Evolutionary conservation across 2,797 vertebrate species (phyloP), one percentile per base, ranked within the genome.

Genomic region (Serranus cabrilla): DNA sequence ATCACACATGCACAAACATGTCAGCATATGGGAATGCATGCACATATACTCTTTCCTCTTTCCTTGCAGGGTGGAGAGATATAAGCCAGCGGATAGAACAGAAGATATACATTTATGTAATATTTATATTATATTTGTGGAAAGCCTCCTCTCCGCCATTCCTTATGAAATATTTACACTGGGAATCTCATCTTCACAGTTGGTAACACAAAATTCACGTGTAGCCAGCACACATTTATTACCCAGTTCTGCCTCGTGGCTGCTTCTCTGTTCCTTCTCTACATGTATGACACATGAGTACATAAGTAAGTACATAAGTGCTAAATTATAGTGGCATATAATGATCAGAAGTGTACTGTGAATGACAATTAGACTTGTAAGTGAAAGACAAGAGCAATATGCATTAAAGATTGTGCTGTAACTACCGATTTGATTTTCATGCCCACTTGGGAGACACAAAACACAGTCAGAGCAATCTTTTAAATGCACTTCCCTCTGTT

Each of bases 161-260:
- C 31, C 59, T 86, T 74, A 87, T 93, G 76, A 91, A 91, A 91
- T 90, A 91, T 91, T 91, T 78, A 93, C 75, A 80, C 21, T 37
- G 16, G 42, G 50, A 81, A 72, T 76, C 83, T 83, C 83, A 74
- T 85, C 74, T 67, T 74, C 70, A 59, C 61, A 54, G 42, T 49
- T 1, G 4, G 43, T 25, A 61, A 47, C 50, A 42, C 43, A 70
- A 64, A 72, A 82, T 77, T 49, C 57, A 59, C 20, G 14, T 75
- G 63, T 18, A 65, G 45, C 57, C 46, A 13, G 23, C 52, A 40
- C 21, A n/a, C 54, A 59, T 71, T 80, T 67, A 75, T 76, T 46
- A 78, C 72, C 20, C 71, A 58, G 2, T 67, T 49, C 60, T 39
- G 25, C 43, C 39, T 27, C 13, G 57, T 10, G 34, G 50, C 50